These are phyloP conservation scores for Scaeva pyrastri DNA, from an alignment of 2,888 invertebrate species.

Conservation along the genomic window DNA sequence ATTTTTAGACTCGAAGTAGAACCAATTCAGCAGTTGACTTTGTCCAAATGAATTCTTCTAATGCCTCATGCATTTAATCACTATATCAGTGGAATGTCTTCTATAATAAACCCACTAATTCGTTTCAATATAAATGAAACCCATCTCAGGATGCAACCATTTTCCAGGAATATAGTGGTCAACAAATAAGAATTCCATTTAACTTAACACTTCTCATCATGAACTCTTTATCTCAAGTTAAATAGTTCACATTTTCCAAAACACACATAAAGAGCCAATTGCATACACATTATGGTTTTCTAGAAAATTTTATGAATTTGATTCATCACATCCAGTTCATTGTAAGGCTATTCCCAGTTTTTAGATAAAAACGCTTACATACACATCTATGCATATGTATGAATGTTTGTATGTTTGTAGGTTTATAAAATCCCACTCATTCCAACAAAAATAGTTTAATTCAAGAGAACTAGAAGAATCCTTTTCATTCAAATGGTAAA, in stretches of 20 bases:
- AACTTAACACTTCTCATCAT: neutral
- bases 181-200: neutral
- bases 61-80: too few species aligned
- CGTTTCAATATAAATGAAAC: too few species aligned
- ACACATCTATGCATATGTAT: too few species aligned
- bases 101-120: too few species aligned
- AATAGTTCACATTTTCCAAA: neutral
- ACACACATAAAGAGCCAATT: neutral
- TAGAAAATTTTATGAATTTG: slow-evolving; percentile 7
- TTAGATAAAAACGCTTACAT: too few species aligned
- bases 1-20: too few species aligned
- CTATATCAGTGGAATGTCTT: too few species aligned
- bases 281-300: neutral
- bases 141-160: too few species aligned
- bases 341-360: neutral
- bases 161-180: too few species aligned
- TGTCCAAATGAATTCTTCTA: too few species aligned
- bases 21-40: too few species aligned
- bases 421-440: neutral
- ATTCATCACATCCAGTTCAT: neutral
- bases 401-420: too few species aligned
- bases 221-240: neutral
- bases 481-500: slow-evolving; percentile 12
- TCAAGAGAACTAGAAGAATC: neutral
- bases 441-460: slow-evolving; percentile 10